phyloP scores from a whole-genome alignment of 2,113 vertebrate species.

The Diadophis punctatus region DNA sequence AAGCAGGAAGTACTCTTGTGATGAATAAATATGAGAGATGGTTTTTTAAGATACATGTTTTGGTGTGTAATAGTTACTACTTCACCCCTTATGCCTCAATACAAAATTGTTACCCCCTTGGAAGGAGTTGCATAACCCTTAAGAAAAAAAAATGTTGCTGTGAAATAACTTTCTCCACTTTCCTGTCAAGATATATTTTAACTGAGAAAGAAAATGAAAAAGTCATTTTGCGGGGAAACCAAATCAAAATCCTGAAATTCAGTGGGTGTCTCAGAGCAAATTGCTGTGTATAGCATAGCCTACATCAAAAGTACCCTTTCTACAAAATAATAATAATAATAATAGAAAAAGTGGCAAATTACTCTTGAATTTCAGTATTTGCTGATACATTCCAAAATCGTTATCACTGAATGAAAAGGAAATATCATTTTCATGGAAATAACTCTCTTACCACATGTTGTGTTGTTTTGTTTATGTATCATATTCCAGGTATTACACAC shows the following conservation, averaged over 20 bases:
- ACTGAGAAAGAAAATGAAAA: not conserved
- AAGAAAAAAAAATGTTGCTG: not conserved
- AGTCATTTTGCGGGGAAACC: not conserved
- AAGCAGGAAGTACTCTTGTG: not conserved
- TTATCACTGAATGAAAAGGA: not conserved
- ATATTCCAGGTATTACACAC: not conserved
- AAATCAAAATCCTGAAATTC: not conserved
- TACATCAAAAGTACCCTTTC: not conserved
- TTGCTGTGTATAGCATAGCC: not conserved
- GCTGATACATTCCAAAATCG: not conserved
- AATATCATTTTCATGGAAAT: not conserved
- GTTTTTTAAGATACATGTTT: not conserved
- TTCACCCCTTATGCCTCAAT: not conserved
- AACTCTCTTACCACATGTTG: not conserved
- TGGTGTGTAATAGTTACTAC: not conserved
- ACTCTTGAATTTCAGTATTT: not conserved
- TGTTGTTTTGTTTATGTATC: not conserved
- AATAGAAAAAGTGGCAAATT: not conserved
- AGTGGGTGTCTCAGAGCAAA: not conserved
- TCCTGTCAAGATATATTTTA: not conserved
- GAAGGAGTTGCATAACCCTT: not conserved
- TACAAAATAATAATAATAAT: not conserved
- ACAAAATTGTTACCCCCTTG: not conserved
- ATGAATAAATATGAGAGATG: not conserved
- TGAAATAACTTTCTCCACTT: not conserved